Conservation (phyloP, 2,888 invertebrate species). For the Heliothis peltigera region DNA sequence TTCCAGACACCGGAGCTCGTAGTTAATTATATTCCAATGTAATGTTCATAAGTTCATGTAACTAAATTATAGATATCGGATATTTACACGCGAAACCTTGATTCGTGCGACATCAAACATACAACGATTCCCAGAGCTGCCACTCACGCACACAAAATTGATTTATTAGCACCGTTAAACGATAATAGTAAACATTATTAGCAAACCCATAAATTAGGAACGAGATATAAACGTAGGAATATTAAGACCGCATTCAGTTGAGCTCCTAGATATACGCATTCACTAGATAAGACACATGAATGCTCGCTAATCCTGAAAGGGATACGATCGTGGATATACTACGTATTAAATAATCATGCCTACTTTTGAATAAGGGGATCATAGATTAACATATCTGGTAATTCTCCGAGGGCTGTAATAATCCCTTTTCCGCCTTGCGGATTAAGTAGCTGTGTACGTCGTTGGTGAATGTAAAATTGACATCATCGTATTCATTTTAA, state of each 20-base stretch:
- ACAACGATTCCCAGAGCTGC: slow-evolving; percentile 22
- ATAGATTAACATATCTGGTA: slow-evolving; percentile 9
- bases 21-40: too few relatives aligned
- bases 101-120: slow-evolving; percentile 27
- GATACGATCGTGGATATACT: slow-evolving; percentile 17
- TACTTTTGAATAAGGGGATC: slow-evolving; percentile 14
- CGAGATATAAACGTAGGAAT: slow-evolving; percentile 34
- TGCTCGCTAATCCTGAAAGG: slow-evolving; percentile 36
- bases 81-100: slow-evolving; percentile 10
- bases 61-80: slow-evolving; percentile 10
- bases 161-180: slow-evolving; percentile 50
- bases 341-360: slow-evolving; percentile 1
- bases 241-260: slow-evolving; percentile 43
- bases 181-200: slow-evolving; percentile 50
- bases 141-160: slow-evolving; percentile 33
- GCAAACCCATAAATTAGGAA: slow-evolving; percentile 52
- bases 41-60: neutral
- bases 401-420: neutral
- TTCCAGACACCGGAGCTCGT: too few relatives aligned
- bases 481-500: neutral
- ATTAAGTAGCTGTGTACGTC: neutral
- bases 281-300: slow-evolving; percentile 38
- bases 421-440: neutral
- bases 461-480: neutral
- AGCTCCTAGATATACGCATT: slow-evolving; percentile 37